Percentiles rank a stretch among this genome's conserved stretches.
Evolutionary conservation across 2,888 invertebrate genomes (phyloP).

Genomic region (Lasius fuliginosus): DNA sequence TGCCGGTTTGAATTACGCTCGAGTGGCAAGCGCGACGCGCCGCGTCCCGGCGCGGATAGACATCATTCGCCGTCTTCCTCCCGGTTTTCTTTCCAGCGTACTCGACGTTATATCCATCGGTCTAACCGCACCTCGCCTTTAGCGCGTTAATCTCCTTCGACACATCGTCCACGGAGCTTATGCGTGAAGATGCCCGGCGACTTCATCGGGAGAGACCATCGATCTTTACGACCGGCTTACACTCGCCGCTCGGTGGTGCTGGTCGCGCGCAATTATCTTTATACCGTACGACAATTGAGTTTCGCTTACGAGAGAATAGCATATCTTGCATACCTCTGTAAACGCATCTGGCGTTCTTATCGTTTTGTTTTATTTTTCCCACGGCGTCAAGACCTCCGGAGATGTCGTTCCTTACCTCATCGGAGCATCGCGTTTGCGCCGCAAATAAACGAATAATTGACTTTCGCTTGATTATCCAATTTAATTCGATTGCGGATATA

Average conservation of each 20-base stretch:
- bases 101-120: slow-evolving; percentile 24
- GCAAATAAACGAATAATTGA: neutral
- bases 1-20: slow-evolving; percentile 63
- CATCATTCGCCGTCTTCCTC: slow-evolving; percentile 21
- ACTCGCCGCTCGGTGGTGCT: slow-evolving; percentile 17
- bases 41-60: slow-evolving; percentile 29
- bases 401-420: slow-evolving; percentile 3
- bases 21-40: slow-evolving; percentile 49
- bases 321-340: slow-evolving; percentile 17
- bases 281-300: slow-evolving; percentile 62
- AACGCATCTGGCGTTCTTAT: slow-evolving; percentile 12
- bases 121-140: slow-evolving; percentile 46
- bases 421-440: neutral
- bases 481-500: neutral
- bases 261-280: slow-evolving; percentile 63
- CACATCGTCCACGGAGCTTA: slow-evolving; percentile 53
- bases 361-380: slow-evolving; percentile 19
- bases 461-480: neutral
- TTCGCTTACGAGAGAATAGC: slow-evolving; percentile 45
- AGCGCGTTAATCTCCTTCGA: slow-evolving; percentile 71
- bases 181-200: slow-evolving; percentile 68
- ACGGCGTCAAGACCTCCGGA: neutral
- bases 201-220: slow-evolving; percentile 68
- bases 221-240: slow-evolving; percentile 67
- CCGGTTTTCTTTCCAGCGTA: slow-evolving; percentile 47